Base-by-base conservation (phyloP, 2,888 invertebrate species). In the Odontocolon sp. region DNA sequence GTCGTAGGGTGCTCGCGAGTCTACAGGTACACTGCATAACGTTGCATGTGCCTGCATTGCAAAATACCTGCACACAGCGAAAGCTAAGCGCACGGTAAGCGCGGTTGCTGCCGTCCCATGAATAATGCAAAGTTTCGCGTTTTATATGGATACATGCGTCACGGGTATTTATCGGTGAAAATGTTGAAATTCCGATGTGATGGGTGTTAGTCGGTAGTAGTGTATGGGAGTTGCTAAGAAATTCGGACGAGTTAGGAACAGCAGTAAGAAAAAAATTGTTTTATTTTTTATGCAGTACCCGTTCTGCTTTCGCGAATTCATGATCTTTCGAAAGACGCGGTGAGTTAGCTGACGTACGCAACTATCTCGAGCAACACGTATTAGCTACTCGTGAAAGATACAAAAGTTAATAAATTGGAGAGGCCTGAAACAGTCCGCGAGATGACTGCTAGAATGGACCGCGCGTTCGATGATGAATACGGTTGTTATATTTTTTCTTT, bases 91-190 rank as follows among this genome's bases (percentile, higher is more conserved):
- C 74, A 77, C 79, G 81, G 81, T 82, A 83, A 83, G 63, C 81
- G 79, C 69, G 71, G 64, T 52, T 45, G 42, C 68, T 50, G 52
- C 50, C 66, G 56, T 66, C 57, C 78, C 80, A 86, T 88, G 86
- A 87, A 87, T 88, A 84, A 88, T 88, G 83, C 85, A 87, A 59
- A 40, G 42, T 74, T 79, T 74, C 71, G 38, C 38, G 56, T 73
- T 70, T 77, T 70, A 50, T 71, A 79, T 80, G 82, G 78, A 83
- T 83, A 82, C 80, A 81, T 79, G 81, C 83, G 81, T 63, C 80
- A 79, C 78, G 77, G 79, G 83, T 83, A 81, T 83, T 84, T 82
- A 84, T 83, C 77, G 78, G 80, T 64, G 78, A 81, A 85, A 85
- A 81, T 79, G 69, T 50, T 69, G 80, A 81, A 81, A 84, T 83